A percentile compares a stretch with the other conserved stretches of the same genome.
Conservation (phyloP, 2,888 invertebrate species). For the Nebria brevicollis region DNA sequence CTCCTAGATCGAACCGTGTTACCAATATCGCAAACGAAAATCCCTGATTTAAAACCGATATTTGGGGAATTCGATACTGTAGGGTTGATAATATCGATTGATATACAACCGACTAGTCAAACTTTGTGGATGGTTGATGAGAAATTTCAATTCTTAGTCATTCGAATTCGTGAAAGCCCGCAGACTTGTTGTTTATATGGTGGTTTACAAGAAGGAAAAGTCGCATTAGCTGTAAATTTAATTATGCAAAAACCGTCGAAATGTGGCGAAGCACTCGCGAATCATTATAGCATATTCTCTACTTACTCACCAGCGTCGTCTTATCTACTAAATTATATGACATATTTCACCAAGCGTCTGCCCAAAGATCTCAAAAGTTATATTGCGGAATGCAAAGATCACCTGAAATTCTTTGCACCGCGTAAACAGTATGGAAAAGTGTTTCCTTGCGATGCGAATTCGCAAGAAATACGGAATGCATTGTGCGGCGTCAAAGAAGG, state of each 20-base stretch:
- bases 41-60: slow-evolving; percentile 59
- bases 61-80: slow-evolving; percentile 80
- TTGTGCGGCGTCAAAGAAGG: slow-evolving; percentile 18
- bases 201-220: slow-evolving; percentile 67
- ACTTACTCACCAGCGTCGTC: slow-evolving; percentile 67
- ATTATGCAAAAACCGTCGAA: slow-evolving; percentile 66
- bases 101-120: slow-evolving; percentile 66
- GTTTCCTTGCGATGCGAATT: not conserved
- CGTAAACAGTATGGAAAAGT: not conserved
- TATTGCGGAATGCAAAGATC: slow-evolving; percentile 54
- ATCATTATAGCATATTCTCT: slow-evolving; percentile 71
- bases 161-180: slow-evolving; percentile 63
- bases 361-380: slow-evolving; percentile 54
- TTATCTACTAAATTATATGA: slow-evolving; percentile 63
- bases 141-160: slow-evolving; percentile 60
- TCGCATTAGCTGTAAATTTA: slow-evolving; percentile 72
- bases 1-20: slow-evolving; percentile 55
- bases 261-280: slow-evolving; percentile 69
- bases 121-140: slow-evolving; percentile 70
- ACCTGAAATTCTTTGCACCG: slow-evolving; percentile 50
- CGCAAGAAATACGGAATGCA: not conserved
- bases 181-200: slow-evolving; percentile 64
- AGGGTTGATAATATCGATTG: slow-evolving; percentile 72
- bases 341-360: slow-evolving; percentile 61
- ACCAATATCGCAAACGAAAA: slow-evolving; percentile 63